Conservation (phyloP, 1,140 invertebrate species). For the Coelopa frigida region DNA sequence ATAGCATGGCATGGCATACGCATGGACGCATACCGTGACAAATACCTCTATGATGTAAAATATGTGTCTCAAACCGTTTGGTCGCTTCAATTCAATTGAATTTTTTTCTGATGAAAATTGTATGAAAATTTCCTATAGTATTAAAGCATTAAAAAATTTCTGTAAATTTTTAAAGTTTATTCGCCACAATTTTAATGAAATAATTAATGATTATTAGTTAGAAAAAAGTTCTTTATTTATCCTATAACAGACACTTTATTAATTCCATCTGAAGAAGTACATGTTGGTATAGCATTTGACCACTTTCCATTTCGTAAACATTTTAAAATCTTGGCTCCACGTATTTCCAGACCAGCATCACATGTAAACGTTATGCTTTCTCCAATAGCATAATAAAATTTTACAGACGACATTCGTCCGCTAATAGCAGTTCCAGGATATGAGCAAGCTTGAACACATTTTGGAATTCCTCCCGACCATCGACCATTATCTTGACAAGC, state of each 20-base stretch:
- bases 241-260: slow-evolving; percentile 6
- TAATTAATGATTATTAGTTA: too few relatives aligned
- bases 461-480: slow-evolving; percentile 76
- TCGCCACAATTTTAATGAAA: too few relatives aligned
- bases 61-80: too few relatives aligned
- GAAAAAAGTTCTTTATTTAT: too few relatives aligned
- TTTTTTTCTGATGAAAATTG: too few relatives aligned
- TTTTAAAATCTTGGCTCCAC: slow-evolving; percentile 65
- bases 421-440: slow-evolving; percentile 79
- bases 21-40: too few relatives aligned
- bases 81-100: too few relatives aligned
- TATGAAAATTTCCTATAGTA: too few relatives aligned
- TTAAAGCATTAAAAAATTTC: too few relatives aligned
- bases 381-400: slow-evolving; percentile 78
- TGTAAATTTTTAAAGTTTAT: too few relatives aligned
- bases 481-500: slow-evolving; percentile 81
- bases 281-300: slow-evolving; percentile 73
- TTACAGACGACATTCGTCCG: slow-evolving; percentile 74
- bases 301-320: slow-evolving; percentile 77
- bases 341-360: slow-evolving; percentile 64
- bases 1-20: too few relatives aligned
- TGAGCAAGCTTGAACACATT: slow-evolving; percentile 76
- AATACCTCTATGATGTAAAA: too few relatives aligned
- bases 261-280: slow-evolving; percentile 30
- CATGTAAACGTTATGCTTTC: slow-evolving; percentile 81